Base-by-base conservation (phyloP, 2,797 vertebrate genomes). In the Onychomys torridus region DNA sequence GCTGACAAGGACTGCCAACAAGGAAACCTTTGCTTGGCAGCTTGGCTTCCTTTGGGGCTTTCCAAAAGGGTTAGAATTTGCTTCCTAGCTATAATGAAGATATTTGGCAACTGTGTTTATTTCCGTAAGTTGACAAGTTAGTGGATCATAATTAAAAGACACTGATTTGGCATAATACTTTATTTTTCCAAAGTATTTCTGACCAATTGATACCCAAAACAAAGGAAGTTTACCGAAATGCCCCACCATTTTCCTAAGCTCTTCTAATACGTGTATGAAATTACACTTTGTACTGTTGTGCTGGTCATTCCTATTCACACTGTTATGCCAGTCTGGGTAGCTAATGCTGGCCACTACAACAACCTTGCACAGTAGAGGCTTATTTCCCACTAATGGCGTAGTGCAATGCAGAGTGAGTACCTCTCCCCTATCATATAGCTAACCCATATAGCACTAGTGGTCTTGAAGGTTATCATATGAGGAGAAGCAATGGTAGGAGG, bases 181-280 rank as follows among this genome's bases (percentile, higher is more conserved):
- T 73, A 94, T 10, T 83, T 94, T 82, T 67, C 32, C 69, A 55
- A 91, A 93, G 27, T 81, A 25, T 85, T 86, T 89, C 78, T 77
- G n/a, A 49, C 19, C 63, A 25, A 11, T 12, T 78, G 34, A 40
- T 55, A 79, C 61, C 29, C 10, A 84, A 52, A 59, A 65, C 76
- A 78, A 94, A 77, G 11, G 43, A 77, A 59, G 37, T 93, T 67
- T 79, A 21, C 55, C 52, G 59, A 69, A 46, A 29, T 81, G 27
- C 71, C 29, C 61, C 49, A 63, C 43, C 19, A 77, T 32, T 83
- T 94, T 59, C 55, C 69, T 19, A 65, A 59, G 12, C 19, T 82
- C 46, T 76, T 90, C 8, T 17, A 37, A 12, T 63, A 40, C 29
- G 29, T 27, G 14, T 25, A 57, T 88, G 37, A 55, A 27, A 65